Base-by-base conservation (phyloP, 2,888 invertebrate genomes). In the Amphipyra berbera region DNA sequence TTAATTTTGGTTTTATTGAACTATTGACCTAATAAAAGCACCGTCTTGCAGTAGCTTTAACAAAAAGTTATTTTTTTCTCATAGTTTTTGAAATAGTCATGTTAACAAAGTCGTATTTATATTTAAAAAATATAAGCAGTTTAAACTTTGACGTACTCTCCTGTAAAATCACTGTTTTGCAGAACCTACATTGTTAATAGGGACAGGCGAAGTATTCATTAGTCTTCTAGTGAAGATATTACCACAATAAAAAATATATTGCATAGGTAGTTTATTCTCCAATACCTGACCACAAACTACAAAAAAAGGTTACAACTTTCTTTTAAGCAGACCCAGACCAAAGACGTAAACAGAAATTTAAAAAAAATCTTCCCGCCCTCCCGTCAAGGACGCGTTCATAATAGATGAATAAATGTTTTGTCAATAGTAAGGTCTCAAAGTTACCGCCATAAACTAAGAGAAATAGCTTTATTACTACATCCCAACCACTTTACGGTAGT, bases 401-500 rank as follows among this genome's bases (percentile, higher is more conserved):
- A 61, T 64, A 60, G 30, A 59, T 47, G 50, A 61, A 64, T 49
- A 84, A 70, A 84, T 84, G 83, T 86, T 86, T 88, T 87, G 85
- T 86, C 82, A 79, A 79, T 65, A 74, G 68, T 79, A 75, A 50
- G 68, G 73, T 76, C 45, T 64, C 78, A 71, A 77, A 73, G 76
- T 73, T 67, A 73, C 81, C 78, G 81, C 76, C 71, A 72, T 79
- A 75, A 82, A 81, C 68, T 68, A 55, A 79, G 76, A 82, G 83
- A 87, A 86, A 88, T 86, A 79, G 82, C 76, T 84, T 84, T 87
- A 88, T 81, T 82, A 66, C 82, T 79, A 55, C 79, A 84, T 87
- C 80, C 80, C 77, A 78, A 86, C 85, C 86, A 87, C 83, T 86
- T 87, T 90, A 90, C 92, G 82, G 92, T 92, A 92, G 92, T 91